phyloP scores from a whole-genome alignment of 1,140 invertebrate genomes.

The Drosophila parvula region DNA sequence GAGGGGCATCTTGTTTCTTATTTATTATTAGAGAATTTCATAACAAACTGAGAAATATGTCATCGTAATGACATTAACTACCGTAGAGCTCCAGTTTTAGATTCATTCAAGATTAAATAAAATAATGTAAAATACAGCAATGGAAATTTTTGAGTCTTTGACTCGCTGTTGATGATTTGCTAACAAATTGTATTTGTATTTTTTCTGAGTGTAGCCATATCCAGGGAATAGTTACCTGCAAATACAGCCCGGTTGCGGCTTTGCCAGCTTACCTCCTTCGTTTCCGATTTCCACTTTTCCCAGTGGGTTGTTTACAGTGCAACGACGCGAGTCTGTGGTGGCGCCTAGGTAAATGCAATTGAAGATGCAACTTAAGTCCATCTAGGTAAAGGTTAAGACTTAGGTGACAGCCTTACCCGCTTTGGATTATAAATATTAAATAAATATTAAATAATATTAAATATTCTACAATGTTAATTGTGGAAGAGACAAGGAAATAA shows the following conservation, averaged over 20 bases:
- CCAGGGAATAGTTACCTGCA: conserved; percentile 10
- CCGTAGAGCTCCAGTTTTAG: too few species aligned
- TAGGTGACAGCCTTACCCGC: conserved; percentile 12
- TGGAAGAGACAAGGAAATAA: too few species aligned
- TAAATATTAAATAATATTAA: too few species aligned
- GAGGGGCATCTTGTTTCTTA: too few species aligned
- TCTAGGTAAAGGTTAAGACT: conserved; percentile 14
- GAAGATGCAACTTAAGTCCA: conserved; percentile 28
- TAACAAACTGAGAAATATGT: too few species aligned
- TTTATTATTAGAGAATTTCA: too few species aligned
- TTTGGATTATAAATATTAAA: not conserved
- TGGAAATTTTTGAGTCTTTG: too few species aligned
- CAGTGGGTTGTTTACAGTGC: conserved; percentile 55
- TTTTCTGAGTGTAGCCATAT: not conserved
- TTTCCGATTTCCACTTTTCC: conserved; percentile 10
- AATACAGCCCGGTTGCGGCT: conserved; percentile 6
- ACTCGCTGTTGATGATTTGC: not conserved
- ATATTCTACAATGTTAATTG: too few species aligned
- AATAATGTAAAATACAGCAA: too few species aligned
- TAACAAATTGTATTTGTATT: not conserved
- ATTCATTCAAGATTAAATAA: too few species aligned
- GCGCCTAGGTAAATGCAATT: conserved; percentile 48
- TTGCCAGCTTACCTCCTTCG: not conserved
- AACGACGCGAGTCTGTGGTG: conserved; percentile 41
- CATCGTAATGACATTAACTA: too few species aligned